Base-by-base conservation (phyloP, 2,888 invertebrate genomes). In the Smittia sp. region DNA sequence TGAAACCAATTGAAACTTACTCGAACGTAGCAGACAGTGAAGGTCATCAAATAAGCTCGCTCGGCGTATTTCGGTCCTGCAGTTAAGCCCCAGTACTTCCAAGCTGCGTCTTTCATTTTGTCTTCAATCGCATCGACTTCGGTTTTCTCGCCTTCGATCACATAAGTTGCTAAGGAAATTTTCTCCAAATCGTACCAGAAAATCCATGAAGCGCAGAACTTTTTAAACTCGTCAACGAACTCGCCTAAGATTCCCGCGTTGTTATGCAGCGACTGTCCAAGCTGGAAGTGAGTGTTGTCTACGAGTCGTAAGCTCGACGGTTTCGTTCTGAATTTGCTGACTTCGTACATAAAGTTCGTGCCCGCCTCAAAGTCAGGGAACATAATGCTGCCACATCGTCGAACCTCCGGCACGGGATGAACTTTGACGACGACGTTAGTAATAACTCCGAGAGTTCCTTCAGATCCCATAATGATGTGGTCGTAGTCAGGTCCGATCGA, bases 381-480 rank as follows among this genome's bases (percentile, higher is more conserved):
- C 15, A 67, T 20, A 13, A 67, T 67, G 25, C 67, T 67, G 1
- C 67, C 67, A 24, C 22, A 67, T 1, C 46, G 41, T 38, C 67
- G 20, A 24, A 67, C 24, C n/a, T 22, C 13, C 1, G 67, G 67
- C 1, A n/a, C 13, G 9, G 20, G 20, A 24, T 67, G 67, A 41
- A 67, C 41, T 41, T 67, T 67, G 11, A 67, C 41, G 4, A 67
- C 24, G 22, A 46, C 41, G 32, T 67, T 22, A 4, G 67, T 67
- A n/a, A 67, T 67, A 1, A 67, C 67, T 22, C 46, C 46, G 2
- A 46, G 38, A 39, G 67, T 67, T 41, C 67, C 67, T 67, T 67
- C 46, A n/a, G 46, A 67, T 13, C 67, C 46, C 24, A 46, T 1
- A 9, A 46, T 18, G 3, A 46, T 7, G n/a, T 67, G 67, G 24